Conservation (phyloP, 2,797 vertebrate genomes). For the Threskiornis aethiopicus region DNA sequence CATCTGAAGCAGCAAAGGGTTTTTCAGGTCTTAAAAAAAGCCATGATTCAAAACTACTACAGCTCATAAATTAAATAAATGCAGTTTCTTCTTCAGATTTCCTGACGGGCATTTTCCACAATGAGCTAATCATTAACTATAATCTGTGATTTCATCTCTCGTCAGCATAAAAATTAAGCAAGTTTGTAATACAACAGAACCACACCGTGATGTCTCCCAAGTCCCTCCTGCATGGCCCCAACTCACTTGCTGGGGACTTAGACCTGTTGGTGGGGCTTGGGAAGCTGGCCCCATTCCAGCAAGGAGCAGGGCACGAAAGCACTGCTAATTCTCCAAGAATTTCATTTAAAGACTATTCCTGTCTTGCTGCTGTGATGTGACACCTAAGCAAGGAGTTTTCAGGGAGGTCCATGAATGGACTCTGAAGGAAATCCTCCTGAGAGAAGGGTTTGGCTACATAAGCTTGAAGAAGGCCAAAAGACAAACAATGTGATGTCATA, state of each 20-base stretch:
- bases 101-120: background rate
- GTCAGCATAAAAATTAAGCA: background rate
- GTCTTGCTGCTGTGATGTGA: background rate
- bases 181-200: background rate
- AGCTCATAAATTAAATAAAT: background rate
- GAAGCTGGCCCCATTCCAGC: background rate
- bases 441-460: background rate
- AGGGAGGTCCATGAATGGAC: background rate
- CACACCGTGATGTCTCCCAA: too few species aligned
- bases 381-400: background rate
- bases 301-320: rapidly evolving
- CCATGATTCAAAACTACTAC: background rate
- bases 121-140: background rate
- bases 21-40: background rate
- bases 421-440: background rate
- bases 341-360: background rate
- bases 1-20: background rate
- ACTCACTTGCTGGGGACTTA: background rate
- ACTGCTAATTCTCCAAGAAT: background rate
- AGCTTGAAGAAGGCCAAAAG: background rate
- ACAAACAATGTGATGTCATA: background rate
- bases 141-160: background rate
- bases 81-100: background rate
- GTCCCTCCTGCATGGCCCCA: background rate
- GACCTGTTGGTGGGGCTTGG: background rate